These are phyloP conservation scores for Tuta absoluta DNA, from an alignment of 2,888 invertebrate genomes.

Conservation along the genomic window DNA sequence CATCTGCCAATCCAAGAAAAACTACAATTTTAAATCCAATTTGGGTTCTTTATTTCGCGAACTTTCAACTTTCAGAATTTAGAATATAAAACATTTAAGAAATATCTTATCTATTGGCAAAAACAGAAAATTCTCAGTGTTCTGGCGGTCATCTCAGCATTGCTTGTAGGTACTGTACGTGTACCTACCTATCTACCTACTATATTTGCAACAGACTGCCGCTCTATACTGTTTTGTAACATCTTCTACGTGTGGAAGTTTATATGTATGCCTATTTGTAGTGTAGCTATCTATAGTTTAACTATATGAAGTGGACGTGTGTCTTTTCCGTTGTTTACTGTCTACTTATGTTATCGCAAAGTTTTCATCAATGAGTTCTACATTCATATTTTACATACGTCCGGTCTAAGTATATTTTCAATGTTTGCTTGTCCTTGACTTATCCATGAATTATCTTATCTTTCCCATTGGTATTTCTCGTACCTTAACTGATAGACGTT, in stretches of 20 bases:
- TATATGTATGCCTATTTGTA: neutral
- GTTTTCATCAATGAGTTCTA: conserved; percentile 28
- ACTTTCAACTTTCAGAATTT: too few species aligned
- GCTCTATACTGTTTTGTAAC: conserved; percentile 14
- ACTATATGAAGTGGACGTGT: neutral
- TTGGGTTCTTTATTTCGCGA: too few species aligned
- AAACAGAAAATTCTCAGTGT: too few species aligned
- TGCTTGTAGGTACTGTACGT: too few species aligned
- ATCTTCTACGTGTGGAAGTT: neutral
- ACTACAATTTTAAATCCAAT: too few species aligned
- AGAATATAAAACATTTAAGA: too few species aligned
- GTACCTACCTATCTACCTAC: too few species aligned
- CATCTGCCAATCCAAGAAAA: too few species aligned
- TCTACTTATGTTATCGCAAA: conserved; percentile 18
- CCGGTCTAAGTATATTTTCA: conserved; percentile 2
- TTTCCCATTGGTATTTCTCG: neutral
- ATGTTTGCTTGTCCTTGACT: conserved; percentile 12
- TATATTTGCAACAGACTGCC: neutral
- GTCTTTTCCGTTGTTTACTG: conserved; percentile 3
- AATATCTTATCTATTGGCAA: too few species aligned
- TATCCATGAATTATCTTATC: conserved; percentile 4
- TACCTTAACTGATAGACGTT: neutral
- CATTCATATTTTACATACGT: conserved; percentile 11
- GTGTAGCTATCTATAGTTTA: neutral
- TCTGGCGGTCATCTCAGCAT: too few species aligned